Base-by-base conservation (phyloP, 2,797 vertebrate species). In the Fistularia commersonii region DNA sequence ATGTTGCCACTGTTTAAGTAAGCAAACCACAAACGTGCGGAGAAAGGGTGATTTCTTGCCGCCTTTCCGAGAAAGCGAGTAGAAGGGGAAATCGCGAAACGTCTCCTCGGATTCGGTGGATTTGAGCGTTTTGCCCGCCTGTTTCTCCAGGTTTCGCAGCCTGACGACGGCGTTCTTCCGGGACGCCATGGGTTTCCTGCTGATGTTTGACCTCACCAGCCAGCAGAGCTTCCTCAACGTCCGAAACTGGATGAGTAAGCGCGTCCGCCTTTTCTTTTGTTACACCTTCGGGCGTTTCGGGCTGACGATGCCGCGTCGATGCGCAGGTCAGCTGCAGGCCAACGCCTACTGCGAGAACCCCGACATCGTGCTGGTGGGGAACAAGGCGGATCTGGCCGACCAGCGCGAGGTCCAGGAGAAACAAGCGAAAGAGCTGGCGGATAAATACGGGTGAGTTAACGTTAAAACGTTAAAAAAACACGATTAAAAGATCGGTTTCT, bases 181-280 rank as follows among this genome's bases (percentile, higher is more conserved):
- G 80, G 95, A 98, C 4, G 95, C 95, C 34, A 97, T 97, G 96
- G 95, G 96, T 7, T 98, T 98, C 84, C 82, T 97, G 63, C 83
- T 98, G 51, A 95, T 97, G 95, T 98, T 98, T 47, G 95, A 97
- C 69, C 93, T 98, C 78, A 97, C 95, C 77, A 97, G 93, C 84
- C 95, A 98, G 63, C 95, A 98, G 91, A 98, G 96, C 81, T 98
- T 97, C 84, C 89, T 98, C 62, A 98, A 98, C 38, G 94, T 98
- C 87, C 90, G 95, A 46, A 98, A 93, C 77, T 98, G 96, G 96
- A 98, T 98, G 95, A 98, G 96, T 98, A 90, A 74, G 95, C 93
- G 36, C 1, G 5, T 9, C 6, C 34, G 4, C 3, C 42, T 35
- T 23, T 11, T 38, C n/a, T 51, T 46, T 6, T 1, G 8, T 8